Percentiles rank a stretch among this genome's conserved stretches.
Evolutionary conservation across 2,113 vertebrate species (phyloP).

Genomic region (Pyxicephalus adspersus): DNA sequence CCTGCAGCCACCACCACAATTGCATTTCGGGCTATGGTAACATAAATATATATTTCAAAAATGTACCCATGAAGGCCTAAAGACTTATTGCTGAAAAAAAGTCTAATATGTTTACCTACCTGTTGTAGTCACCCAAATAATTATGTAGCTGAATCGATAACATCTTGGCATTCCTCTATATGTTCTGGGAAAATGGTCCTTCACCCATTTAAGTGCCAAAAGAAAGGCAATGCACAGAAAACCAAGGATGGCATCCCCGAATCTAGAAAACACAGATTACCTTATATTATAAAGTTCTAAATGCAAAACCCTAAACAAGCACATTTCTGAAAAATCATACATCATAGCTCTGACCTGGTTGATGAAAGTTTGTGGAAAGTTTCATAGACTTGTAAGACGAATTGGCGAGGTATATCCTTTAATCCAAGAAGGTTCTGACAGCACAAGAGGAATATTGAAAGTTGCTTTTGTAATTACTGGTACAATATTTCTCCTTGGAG

Average conservation of each 20-base stretch:
- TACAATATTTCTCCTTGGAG: neutral
- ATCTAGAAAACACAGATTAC: conserved; percentile 62
- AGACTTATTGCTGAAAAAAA: neutral
- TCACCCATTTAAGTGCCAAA: conserved; percentile 76
- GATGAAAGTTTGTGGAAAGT: conserved; percentile 79
- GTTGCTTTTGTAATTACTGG: neutral
- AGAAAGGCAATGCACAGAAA: conserved; percentile 78
- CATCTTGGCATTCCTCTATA: conserved; percentile 6
- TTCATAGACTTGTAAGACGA: conserved; percentile 87
- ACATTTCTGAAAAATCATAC: neutral
- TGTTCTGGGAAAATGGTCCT: conserved; percentile 62
- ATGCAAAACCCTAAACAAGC: neutral
- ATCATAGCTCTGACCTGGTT: conserved; percentile 72
- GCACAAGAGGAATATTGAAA: neutral
- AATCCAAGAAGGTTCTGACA: conserved; percentile 90
- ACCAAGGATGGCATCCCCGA: conserved; percentile 82
- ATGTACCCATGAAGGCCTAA: too few relatives aligned
- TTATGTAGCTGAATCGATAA: conserved; percentile 66
- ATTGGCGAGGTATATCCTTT: conserved; percentile 79
- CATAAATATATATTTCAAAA: neutral
- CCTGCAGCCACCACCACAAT: conserved; percentile 86
- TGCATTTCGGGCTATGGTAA: conserved; percentile 82
- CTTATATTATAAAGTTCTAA: neutral
- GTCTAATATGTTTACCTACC: conserved; percentile 64
- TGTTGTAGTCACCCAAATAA: conserved; percentile 82